Base-by-base conservation (phyloP, 2,888 invertebrate genomes). In the Emmelina monodactyla region DNA sequence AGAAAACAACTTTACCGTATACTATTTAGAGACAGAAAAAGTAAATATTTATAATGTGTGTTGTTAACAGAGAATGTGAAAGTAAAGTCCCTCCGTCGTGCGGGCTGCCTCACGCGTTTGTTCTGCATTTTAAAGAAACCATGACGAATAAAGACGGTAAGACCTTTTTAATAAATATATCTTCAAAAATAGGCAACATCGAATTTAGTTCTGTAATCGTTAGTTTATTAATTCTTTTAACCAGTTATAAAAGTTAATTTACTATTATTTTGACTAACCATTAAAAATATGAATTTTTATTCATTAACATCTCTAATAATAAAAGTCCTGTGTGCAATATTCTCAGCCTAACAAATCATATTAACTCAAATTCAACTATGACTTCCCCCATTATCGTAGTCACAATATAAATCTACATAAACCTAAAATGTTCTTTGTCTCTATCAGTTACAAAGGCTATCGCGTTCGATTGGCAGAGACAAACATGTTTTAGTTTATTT, bases 71-170 rank as follows among this genome's bases (percentile, higher is more conserved):
- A 49, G 94, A 94, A 55, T 97, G 96, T 61, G 93, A 92, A 55
- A 85, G 88, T 33, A 92, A 92, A 80, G 96, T 94, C 46, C 92
- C 95, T 46, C 92, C 94, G 0, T 92, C 94, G 22, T 97, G 97
- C 72, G 94, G 93, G 16, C 75, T 96, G 46, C 93, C 94, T n/a
- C 86, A 86, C 10, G 92, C 91, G 61, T 86, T 91, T 46, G 86
- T 95, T 15, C 87, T 90, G 42, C 89, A 89, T 43, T 94, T 94
- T 62, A 88, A 88, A 59, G 87, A 87, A 58, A 87, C n/a, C n/a
- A 19, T 6, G 19, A 9, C 19, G 6, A 19, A 19, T 9, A 6
- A 6, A 6, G 5, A 19, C 9, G 19, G 9, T 19, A 19, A 19
- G 6, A 19, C 9, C 9, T 9, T 19, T 19, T 19, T 19, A 19